Evolutionary conservation across 2,797 vertebrate genomes (phyloP), one percentile per base, ranked within the genome.

Genomic region (Malacoctenus gilli): DNA sequence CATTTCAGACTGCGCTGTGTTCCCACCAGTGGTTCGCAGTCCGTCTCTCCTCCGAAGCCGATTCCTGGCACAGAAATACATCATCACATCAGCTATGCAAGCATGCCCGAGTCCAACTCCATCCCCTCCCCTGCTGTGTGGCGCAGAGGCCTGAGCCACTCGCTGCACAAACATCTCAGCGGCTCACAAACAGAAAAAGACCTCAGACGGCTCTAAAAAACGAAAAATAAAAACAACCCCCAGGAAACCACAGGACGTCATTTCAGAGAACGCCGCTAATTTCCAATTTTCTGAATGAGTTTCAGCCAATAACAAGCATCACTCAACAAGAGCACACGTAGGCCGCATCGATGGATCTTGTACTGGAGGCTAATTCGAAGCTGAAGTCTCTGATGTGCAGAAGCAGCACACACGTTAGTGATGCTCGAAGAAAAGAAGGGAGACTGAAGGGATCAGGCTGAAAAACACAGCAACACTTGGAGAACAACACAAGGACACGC

Each of bases 31-130:
- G 15, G 36, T 38, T 38, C 8, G 3, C 42, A 50, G 21, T 28
- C 39, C 30, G 13, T 53, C 22, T 59, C 37, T 48, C 54, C 22
- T 44, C 8, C 14, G 32, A 21, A 44, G 30, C 15, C 23, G 35
- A 9, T 32, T 40, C 31, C 20, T 48, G 52, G 41, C 30, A 38
- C 23, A 51, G 34, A 42, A 38, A 52, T 30, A 34, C 22, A 49
- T 18, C 18, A 43, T 16, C 8, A 25, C 11, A 15, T 23, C 8
- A 43, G 36, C 35, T 14, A 19, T 28, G 46, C 25, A 19, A 41
- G 35, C 12, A 22, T 18, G 31, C 30, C 40, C 49, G 28, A 22
- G 31, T 14, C 49, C 36, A 36, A 51, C 11, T 22, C 13, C 0
- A 44, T 40, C 25, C 14, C 37, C 35, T 25, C 28, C 23, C 21